phyloP scores from a whole-genome alignment of 2,113 vertebrate genomes.

The Cynopterus brachyotis region DNA sequence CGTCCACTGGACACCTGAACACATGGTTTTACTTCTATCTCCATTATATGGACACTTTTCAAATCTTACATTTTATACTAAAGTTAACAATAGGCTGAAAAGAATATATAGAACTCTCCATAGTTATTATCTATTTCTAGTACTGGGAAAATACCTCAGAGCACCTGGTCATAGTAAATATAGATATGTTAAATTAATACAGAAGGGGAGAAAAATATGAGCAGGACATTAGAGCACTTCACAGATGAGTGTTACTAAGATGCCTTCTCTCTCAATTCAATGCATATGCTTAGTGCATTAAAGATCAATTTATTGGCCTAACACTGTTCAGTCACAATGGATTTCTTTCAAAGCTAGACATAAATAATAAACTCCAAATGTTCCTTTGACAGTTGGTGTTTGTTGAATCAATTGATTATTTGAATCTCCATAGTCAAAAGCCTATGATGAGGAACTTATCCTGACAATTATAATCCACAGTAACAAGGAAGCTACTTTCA shows the following conservation, averaged over 20 bases:
- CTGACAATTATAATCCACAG: slow-evolving; percentile 46
- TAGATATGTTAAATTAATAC: background rate
- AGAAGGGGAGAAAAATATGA: background rate
- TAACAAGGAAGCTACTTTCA: slow-evolving; percentile 52
- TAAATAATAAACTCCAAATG: background rate
- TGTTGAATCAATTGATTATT: background rate
- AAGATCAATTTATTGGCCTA: background rate
- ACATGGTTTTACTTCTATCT: background rate
- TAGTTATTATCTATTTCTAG: background rate
- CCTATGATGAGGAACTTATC: background rate
- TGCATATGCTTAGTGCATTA: background rate
- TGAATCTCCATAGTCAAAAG: slow-evolving; percentile 32
- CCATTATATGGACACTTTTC: background rate
- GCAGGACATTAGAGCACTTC: background rate
- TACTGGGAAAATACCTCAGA: background rate
- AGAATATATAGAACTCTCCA: background rate
- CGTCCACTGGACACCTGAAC: background rate
- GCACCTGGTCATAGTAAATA: background rate
- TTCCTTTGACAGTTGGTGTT: background rate
- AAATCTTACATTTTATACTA: slow-evolving; percentile 5
- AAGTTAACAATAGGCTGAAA: background rate
- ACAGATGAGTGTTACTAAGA: background rate
- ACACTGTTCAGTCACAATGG: background rate
- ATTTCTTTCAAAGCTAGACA: background rate
- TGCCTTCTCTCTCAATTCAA: background rate